Evolutionary conservation across 2,888 invertebrate genomes (phyloP).

Genomic region (Phytoseiulus persimilis): DNA sequence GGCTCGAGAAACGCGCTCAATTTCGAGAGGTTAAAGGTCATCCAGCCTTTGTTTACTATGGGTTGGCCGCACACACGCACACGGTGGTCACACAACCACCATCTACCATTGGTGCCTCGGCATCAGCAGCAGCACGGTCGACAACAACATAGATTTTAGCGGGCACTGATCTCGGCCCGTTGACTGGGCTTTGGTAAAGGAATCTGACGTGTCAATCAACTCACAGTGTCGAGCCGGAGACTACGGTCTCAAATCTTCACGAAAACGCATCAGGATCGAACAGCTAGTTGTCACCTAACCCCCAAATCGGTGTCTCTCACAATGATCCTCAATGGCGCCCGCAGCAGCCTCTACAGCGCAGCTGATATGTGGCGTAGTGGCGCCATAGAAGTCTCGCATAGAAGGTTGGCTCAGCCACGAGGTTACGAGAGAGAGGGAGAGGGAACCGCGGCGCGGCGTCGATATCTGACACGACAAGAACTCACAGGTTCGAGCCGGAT

Average conservation of each 20-base stretch:
- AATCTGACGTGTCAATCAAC: neutral
- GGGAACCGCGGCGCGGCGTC: neutral
- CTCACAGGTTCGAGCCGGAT: neutral
- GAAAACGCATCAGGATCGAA: neutral
- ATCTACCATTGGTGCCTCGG: neutral
- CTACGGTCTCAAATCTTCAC: neutral
- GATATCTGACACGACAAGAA: neutral
- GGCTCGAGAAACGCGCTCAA: neutral
- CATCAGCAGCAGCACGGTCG: neutral
- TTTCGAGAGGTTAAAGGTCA: neutral
- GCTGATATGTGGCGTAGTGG: neutral
- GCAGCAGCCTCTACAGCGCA: neutral
- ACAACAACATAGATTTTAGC: conserved; percentile 5
- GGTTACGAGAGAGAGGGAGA: neutral
- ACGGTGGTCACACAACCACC: neutral
- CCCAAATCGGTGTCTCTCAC: neutral
- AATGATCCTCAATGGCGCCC: conserved; percentile 5
- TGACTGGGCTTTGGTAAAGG: neutral
- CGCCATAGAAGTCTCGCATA: neutral
- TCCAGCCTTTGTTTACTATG: neutral
- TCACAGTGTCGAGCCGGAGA: neutral
- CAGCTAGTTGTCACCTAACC: neutral
- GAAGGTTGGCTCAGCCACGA: neutral
- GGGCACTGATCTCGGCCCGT: neutral
- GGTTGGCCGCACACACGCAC: neutral